Base-by-base conservation (phyloP, 2,797 vertebrate species). In the Chlorospingus flavigularis region DNA sequence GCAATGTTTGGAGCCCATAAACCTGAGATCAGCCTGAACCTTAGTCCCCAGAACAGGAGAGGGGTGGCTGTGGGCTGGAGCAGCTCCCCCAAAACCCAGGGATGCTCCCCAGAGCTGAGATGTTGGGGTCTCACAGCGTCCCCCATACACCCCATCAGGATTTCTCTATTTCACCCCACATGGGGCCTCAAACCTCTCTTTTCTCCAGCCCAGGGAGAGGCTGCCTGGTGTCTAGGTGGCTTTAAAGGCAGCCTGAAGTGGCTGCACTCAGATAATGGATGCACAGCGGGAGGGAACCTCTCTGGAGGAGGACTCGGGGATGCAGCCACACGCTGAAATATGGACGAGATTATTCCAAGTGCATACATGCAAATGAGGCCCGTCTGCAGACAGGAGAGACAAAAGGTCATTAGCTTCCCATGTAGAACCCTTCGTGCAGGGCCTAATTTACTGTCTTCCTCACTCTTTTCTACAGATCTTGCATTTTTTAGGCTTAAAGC, bases 341-440 rank as follows among this genome's bases (percentile, higher is more conserved):
- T 85, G 93, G 91, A 80, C 70, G 35, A 92, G 92, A 95, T 95
- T 95, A 97, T 97, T 96, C 96, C 96, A 75, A 95, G 88, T 76
- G 96, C 96, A 97, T 95, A 48, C 95, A 97, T 98, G 97, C 94
- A 98, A 97, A 98, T 97, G 86, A 98, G 93, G 90, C 82, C 96
- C 23, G 94, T 97, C 97, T 97, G 92, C 88, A 97, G 96, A 94
- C 95, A 96, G 95, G 96, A 97, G 94, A 97, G 96, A 95, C 96
- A 96, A 96, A 96, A 96, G 97, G 97, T 97, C 97, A 96, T 97
- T 98, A 97, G 96, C 97, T 97, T 98, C 97, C 96, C 97, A 96
- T 97, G 95, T 96, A 97, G 96, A 95, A 73, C 91, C 95, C 93
- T 94, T 82, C 61, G 63, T 73, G 66, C 89, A 2, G 82, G 78